Evolutionary conservation across 1,140 invertebrate genomes (phyloP), one percentile per base, ranked within the genome.

Genomic region (Diplogasteroides magnus): DNA sequence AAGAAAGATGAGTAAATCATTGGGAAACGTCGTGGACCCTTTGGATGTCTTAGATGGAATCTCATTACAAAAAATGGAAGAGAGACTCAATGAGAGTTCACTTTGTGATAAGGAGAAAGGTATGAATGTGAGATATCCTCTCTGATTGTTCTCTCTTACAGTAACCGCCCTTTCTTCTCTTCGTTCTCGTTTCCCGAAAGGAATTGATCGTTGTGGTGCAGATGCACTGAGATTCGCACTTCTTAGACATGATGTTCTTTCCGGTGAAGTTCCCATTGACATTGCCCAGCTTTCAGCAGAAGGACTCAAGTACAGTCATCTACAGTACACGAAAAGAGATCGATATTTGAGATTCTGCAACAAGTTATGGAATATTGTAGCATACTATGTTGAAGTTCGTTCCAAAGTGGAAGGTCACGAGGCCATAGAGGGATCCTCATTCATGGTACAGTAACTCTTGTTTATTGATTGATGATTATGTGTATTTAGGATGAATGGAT

Each of bases 11-110:
- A 11, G 6, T 6, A 99, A 99, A 85, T 97, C 94, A 0, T 85
- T 97, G 31, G 96, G 96, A 28, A 99, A 99, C 84, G 93, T 98
- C 0, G 92, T 99, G 76, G 95, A 98, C 86, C 96, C 97, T 0
- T 88, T 97, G 84, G 93, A 98, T 86, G 93, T 98, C 0, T 96
- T 98, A 71, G 84, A 86, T 31, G 96, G 96, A 60, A 91, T 95
- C 64, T 86, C 88, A 0, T 83, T 97, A 48, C 88, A 94, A 81
- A 87, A 88, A 73, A 78, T 85, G 63, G 29, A 81, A 13, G 62
- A 80, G 29, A 62, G 75, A 58, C 25, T 81, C 13, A 64, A 70
- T 23, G 65, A 71, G 26, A 79, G 77, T 19, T 72, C 73, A 56
- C 61, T 79, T 3, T 66, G 59, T 23, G 29, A 68, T 15, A 68